Base-by-base conservation (phyloP, 2,113 vertebrate genomes). In the Penelope pileata region DNA sequence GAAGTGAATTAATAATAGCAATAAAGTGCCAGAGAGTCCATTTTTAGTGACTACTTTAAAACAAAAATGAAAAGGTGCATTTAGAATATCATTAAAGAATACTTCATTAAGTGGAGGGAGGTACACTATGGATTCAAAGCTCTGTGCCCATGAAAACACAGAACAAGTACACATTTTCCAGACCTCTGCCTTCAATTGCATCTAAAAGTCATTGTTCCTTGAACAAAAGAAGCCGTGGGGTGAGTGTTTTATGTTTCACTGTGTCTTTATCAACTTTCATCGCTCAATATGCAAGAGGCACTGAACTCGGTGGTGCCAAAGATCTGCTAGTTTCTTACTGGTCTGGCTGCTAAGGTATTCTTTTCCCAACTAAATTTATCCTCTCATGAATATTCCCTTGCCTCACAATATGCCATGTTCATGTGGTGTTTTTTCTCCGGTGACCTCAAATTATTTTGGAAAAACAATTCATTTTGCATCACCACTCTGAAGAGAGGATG, bases 1-100 rank as follows among this genome's bases (percentile, higher is more conserved):
- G 47, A 77, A 79, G 56, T 23, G 78, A 43, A 50, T 64, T 86
- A 96, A 92, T 88, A 95, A 94, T 26, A 94, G 63, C n/a, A 77
- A 64, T 81, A 91, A 83, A 27, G 10, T 38, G 50, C 42, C 53
- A 42, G 8, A 47, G 32, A 59, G 56, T 66, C 24, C 34, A 82
- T 79, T 78, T 77, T 67, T 54, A 74, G 32, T 36, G 34, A 88
- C 14, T 58, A 47, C 38, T 80, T 86, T 72, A 76, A 93, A 85
- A 74, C 27, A 90, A 80, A 89, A 91, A 69, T 9, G 2, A 38
- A 90, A 83, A 95, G 26, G 36, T 63, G 15, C 14, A 42, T 87
- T 72, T 47, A 30, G 40, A 69, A 45, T 76, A 74, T 84, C 84
- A 88, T 94, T 15, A 59, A 87, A 63, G 50, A 84, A 23, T 58